A percentile compares a stretch with the other conserved stretches of the same genome.
These are phyloP conservation scores for Ceuthmochares aereus DNA, from an alignment of 2,113 vertebrate species.

Conservation along the genomic window DNA sequence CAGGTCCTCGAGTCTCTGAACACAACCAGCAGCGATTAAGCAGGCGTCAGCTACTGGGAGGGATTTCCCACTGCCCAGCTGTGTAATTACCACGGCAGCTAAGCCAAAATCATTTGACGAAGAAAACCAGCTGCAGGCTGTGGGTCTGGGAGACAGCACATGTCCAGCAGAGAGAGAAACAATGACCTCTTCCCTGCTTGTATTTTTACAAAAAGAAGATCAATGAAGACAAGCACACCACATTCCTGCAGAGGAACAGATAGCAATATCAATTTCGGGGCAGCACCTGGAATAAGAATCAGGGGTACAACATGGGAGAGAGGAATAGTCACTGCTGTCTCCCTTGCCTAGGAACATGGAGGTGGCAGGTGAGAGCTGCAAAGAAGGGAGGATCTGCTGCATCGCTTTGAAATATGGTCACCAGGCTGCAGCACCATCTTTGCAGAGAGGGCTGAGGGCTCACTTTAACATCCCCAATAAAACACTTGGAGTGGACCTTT, in stretches of 20 bases:
- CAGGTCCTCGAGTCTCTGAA: constrained; percentile 27
- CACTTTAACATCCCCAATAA: not conserved
- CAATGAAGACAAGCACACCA: rapidly evolving
- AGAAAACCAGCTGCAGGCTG: constrained; percentile 48
- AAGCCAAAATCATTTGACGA: constrained; percentile 40
- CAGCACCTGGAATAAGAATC: not conserved
- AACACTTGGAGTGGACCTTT: not conserved
- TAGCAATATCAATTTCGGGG: not conserved
- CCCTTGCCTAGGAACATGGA: not conserved
- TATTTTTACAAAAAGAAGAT: not conserved
- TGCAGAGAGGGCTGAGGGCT: not conserved
- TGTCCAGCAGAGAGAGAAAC: not conserved
- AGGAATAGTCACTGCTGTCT: not conserved
- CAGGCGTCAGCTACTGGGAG: constrained; percentile 62
- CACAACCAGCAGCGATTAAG: constrained; percentile 44
- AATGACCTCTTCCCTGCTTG: not conserved
- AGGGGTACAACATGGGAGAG: not conserved
- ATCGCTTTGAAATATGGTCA: not conserved
- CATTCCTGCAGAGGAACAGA: not conserved
- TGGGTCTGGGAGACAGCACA: not conserved
- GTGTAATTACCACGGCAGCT: constrained; percentile 34
- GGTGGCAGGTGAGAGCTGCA: not conserved
- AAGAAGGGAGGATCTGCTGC: not conserved
- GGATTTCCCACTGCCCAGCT: constrained; percentile 62
- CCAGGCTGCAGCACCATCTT: not conserved